Evolutionary conservation across 1,140 invertebrate genomes (phyloP), one percentile per base, ranked within the genome.

Genomic region (Teleopsis dalmanni): DNA sequence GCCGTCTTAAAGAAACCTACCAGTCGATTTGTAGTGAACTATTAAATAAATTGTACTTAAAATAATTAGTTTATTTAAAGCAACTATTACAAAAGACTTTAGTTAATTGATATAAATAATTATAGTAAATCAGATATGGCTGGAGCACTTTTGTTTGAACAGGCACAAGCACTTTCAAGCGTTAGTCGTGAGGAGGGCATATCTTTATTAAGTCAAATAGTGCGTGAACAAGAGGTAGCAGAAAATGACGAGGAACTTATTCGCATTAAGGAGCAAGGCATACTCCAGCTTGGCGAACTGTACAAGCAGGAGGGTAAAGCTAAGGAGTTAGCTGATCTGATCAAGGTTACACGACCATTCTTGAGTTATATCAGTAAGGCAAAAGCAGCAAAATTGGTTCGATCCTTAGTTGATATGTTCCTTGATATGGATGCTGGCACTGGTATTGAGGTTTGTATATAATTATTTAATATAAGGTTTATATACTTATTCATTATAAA

Each of bases 351-450:
- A 13, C 81, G 95, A 59, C 94, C 95, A 5, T 98, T 98, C 71
- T 77, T 99, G 9, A 84, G 84, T 54, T 76, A 88, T 38, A 93
- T 99, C 55, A 97, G 93, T 63, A 99, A 99, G 76, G 96, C 96
- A 19, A 99, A 99, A 75, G 96, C 97, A 48, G 95, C 95, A 1
- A 99, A 99, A 75, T 75, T 99, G 48, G 95, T 99, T 0, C 81
- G 95, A 51, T 88, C 91, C 10, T 75, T 99, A 40, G 95, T 99
- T 7, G 96, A 99, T 72, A 86, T 95, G 74, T 99, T 98, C 73
- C 75, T 99, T 37, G 95, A 98, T 73, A 82, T 99, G 71, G 93
- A 97, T 73, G 91, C 88, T 52, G 85, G 84, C 27, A 95, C 91
- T 57, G 93, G 92, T 26, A 88, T 91, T 48, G 93, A 91, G 77